These are phyloP conservation scores for Lucilia cuprina DNA, from an alignment of 1,140 invertebrate species.

Conservation along the genomic window DNA sequence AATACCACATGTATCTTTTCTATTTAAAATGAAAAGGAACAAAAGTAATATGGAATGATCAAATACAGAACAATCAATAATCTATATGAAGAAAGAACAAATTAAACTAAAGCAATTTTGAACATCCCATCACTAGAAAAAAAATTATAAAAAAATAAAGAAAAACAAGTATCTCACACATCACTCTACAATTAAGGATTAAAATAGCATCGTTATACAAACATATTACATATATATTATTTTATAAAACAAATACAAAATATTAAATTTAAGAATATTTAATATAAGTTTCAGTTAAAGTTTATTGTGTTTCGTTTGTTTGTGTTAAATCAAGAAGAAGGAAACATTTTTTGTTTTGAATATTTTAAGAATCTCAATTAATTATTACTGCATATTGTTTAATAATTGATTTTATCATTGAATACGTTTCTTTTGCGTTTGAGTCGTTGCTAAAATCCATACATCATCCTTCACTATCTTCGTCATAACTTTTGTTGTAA, in stretches of 20 bases:
- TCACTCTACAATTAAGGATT: constrained; percentile 23
- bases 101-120: neutral
- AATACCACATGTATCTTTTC: neutral
- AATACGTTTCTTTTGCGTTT: constrained; percentile 1
- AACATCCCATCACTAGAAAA: constrained; percentile 4
- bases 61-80: constrained; percentile 27
- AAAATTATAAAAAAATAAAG: neutral
- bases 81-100: constrained; percentile 23
- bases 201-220: neutral
- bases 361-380: constrained; percentile 26
- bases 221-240: neutral
- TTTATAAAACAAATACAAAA: neutral
- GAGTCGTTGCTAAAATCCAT: neutral
- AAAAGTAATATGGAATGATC: constrained; percentile 8
- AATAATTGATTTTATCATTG: neutral
- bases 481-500: neutral
- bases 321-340: neutral
- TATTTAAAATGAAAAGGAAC: constrained; percentile 21
- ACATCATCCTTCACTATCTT: neutral
- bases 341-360: constrained; percentile 19
- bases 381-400: neutral
- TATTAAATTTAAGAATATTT: neutral
- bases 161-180: constrained; percentile 35
- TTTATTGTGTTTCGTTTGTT: constrained; percentile 21
- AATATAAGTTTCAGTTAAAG: neutral